These are phyloP conservation scores for Acanthoscelides obtectus DNA, from an alignment of 2,888 invertebrate genomes.

Conservation along the genomic window DNA sequence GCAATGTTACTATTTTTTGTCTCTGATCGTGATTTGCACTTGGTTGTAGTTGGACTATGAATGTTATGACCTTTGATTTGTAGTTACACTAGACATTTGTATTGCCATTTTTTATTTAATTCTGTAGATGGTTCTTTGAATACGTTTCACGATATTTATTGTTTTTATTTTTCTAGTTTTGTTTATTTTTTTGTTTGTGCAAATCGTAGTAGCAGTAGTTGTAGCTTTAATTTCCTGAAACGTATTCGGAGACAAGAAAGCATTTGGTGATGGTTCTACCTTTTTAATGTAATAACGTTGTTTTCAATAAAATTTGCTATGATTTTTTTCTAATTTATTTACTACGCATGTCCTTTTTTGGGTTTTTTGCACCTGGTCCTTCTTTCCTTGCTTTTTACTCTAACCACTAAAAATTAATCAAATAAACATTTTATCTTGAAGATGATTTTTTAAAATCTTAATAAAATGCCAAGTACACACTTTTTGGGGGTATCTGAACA, in stretches of 20 bases:
- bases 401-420: not conserved
- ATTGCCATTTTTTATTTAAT: conserved; percentile 32
- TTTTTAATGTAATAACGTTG: conserved; percentile 39
- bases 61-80: conserved; percentile 1
- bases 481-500: no score
- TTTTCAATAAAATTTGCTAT: conserved; percentile 47
- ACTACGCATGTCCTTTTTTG: conserved; percentile 40
- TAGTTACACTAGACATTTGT: conserved; percentile 7
- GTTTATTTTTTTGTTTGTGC: conserved; percentile 18
- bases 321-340: conserved; percentile 45
- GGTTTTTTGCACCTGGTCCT: conserved; percentile 24
- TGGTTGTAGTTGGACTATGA: not conserved
- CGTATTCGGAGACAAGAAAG: conserved; percentile 6
- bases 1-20: no score
- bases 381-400: not conserved
- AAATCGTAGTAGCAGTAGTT: conserved; percentile 10
- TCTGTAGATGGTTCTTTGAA: conserved; percentile 29
- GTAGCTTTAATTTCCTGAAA: conserved; percentile 16
- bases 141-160: conserved; percentile 25
- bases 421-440: not conserved
- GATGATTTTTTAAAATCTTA: not conserved
- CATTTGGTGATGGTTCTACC: conserved; percentile 40
- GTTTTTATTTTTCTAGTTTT: conserved; percentile 4
- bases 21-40: not conserved
- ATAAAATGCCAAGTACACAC: not conserved